phyloP scores from a whole-genome alignment of 2,888 invertebrate species.

The Morinoia aosen region DNA sequence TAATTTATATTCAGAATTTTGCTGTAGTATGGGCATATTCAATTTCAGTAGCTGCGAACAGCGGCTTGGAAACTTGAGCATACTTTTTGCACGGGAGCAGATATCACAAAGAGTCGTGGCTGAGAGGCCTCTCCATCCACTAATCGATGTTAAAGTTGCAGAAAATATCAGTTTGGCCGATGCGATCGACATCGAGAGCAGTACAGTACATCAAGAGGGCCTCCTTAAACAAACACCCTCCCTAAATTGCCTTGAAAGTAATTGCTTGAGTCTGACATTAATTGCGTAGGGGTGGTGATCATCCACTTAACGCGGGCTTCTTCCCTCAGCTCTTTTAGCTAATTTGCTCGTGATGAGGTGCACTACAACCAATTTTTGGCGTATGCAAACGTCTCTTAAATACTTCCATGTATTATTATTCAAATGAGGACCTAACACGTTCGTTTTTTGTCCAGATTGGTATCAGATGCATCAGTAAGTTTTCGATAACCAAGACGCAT shows the following conservation, averaged over 20 bases:
- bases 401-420: conserved; percentile 31
- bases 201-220: not conserved
- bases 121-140: not conserved
- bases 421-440: conserved; percentile 27
- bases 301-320: conserved; percentile 24
- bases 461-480: conserved; percentile 25
- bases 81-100: not conserved
- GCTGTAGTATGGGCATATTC: not conserved
- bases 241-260: conserved; percentile 42
- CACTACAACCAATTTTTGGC: conserved; percentile 25
- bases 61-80: not conserved
- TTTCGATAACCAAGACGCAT: not conserved
- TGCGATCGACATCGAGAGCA: conserved; percentile 23
- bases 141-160: conserved; percentile 31
- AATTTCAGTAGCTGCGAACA: not conserved
- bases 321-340: conserved; percentile 35
- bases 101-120: not conserved
- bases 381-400: conserved; percentile 46
- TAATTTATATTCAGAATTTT: not conserved
- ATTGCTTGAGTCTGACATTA: conserved; percentile 44
- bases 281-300: conserved; percentile 26
- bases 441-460: not conserved
- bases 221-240: conserved; percentile 46
- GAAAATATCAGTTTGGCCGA: conserved; percentile 41
- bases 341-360: conserved; percentile 38